Percentiles rank a stretch among this genome's conserved stretches.
Conservation (phyloP, 2,113 vertebrate genomes). For the Hemichromis elongatus region DNA sequence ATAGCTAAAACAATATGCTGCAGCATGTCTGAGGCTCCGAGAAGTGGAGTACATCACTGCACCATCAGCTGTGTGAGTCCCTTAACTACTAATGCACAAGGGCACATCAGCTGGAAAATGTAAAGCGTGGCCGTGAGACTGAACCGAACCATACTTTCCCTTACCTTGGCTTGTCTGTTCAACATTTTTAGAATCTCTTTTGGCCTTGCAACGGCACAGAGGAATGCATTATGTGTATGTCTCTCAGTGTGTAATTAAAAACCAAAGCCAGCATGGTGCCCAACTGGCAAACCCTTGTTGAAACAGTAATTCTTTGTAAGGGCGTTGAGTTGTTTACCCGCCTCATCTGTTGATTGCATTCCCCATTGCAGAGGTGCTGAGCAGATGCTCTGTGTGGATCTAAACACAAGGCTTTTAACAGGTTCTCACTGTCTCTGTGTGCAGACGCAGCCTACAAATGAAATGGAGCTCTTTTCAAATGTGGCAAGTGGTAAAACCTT, state of each 20-base stretch:
- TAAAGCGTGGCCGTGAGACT: constrained; percentile 17
- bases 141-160: neutral
- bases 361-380: constrained; percentile 33
- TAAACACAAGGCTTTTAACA: constrained; percentile 38
- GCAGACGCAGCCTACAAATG: neutral
- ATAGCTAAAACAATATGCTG: constrained; percentile 42
- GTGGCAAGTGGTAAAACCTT: constrained; percentile 34
- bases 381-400: constrained; percentile 42
- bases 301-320: constrained; percentile 48
- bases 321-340: constrained; percentile 27
- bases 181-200: constrained; percentile 17
- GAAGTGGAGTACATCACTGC: constrained; percentile 13
- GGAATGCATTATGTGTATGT: constrained; percentile 35
- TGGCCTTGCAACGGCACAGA: constrained; percentile 20
- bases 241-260: constrained; percentile 53
- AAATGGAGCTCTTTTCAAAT: constrained; percentile 15
- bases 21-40: constrained; percentile 12
- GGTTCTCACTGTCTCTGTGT: constrained; percentile 18
- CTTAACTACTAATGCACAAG: constrained; percentile 25
- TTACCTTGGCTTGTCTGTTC: constrained; percentile 20
- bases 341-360: constrained; percentile 39
- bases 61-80: neutral
- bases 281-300: constrained; percentile 9
- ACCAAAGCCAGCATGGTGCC: constrained; percentile 29
- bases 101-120: constrained; percentile 23